phyloP scores from a whole-genome alignment of 2,797 vertebrate species.

The Poliocrania exsul region DNA sequence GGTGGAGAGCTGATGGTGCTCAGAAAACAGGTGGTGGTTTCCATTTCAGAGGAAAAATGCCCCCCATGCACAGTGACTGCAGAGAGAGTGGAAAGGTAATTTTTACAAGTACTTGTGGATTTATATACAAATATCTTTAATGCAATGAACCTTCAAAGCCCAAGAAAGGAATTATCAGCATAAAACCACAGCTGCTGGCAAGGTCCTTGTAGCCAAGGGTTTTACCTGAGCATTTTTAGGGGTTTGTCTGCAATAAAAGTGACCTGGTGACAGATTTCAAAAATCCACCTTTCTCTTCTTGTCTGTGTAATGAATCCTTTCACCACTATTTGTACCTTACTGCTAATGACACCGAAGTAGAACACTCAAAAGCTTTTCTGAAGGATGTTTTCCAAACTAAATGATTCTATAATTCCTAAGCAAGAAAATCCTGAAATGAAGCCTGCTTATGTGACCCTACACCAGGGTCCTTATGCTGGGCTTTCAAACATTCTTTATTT shows the following conservation, averaged over 20 bases:
- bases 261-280: background rate
- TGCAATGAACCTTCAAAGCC: background rate
- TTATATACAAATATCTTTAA: background rate
- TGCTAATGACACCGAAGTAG: background rate
- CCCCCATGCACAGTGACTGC: background rate
- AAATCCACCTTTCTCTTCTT: background rate
- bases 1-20: background rate
- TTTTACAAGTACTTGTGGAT: background rate
- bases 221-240: background rate
- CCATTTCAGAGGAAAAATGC: background rate
- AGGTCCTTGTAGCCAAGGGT: background rate
- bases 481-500: background rate
- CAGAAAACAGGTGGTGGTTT: background rate
- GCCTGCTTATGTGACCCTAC: background rate
- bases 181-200: background rate
- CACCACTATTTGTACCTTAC: background rate
- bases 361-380: background rate
- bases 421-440: background rate
- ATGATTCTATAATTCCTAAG: background rate
- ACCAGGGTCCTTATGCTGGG: background rate
- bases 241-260: background rate
- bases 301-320: background rate
- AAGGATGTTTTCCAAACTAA: background rate
- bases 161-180: background rate
- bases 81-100: background rate